Conservation (phyloP, 2,888 invertebrate genomes). For the Ecliptopera silaceata region DNA sequence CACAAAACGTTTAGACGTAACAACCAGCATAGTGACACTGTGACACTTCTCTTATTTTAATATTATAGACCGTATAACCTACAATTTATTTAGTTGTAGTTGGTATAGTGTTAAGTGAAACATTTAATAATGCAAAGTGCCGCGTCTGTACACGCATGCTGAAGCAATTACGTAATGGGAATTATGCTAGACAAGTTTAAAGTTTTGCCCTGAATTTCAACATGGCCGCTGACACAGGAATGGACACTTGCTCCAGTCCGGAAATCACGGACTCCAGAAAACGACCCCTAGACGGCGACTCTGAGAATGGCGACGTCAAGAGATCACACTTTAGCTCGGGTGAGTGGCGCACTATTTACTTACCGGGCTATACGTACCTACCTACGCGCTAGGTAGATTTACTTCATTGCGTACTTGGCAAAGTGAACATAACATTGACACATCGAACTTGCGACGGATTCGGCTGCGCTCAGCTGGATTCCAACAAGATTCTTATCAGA, state of each 20-base stretch:
- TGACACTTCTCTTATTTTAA: constrained; percentile 78
- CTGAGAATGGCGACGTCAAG: constrained; percentile 94
- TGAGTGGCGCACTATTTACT: constrained; percentile 76
- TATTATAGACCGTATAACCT: constrained; percentile 69
- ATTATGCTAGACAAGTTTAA: constrained; percentile 82
- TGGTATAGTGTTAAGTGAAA: constrained; percentile 78
- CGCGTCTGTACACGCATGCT: constrained; percentile 72
- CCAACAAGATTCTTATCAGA: constrained; percentile 79
- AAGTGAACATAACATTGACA: constrained; percentile 76
- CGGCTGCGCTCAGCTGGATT: constrained; percentile 60
- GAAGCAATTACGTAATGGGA: constrained; percentile 82
- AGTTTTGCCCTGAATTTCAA: constrained; percentile 84
- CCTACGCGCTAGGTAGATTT: constrained; percentile 41
- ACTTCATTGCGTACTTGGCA: constrained; percentile 73
- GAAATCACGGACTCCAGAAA: constrained; percentile 95
- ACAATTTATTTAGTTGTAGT: constrained; percentile 69
- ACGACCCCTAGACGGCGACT: constrained; percentile 93
- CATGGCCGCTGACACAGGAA: constrained; percentile 96
- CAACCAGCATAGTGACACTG: constrained; percentile 74
- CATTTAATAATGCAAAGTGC: constrained; percentile 73
- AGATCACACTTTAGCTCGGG: constrained; percentile 96
- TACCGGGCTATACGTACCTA: constrained; percentile 45
- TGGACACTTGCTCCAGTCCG: constrained; percentile 97
- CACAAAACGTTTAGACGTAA: constrained; percentile 81
- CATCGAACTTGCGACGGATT: constrained; percentile 60